phyloP scores from a whole-genome alignment of 2,797 vertebrate species.

The Toxotes lorentzi region DNA sequence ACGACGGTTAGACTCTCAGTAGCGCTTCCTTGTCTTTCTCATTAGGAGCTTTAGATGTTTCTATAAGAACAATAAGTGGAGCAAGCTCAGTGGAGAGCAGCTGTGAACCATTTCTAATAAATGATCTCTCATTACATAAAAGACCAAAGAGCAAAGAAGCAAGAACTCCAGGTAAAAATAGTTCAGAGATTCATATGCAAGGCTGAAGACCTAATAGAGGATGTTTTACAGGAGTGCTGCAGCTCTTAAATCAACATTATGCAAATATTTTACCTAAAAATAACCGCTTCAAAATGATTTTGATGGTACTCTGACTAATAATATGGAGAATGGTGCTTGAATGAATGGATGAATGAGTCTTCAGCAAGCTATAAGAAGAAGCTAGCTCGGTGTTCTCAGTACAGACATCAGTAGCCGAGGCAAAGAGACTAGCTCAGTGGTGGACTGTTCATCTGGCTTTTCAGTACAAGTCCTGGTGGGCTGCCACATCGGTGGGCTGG shows the following conservation, averaged over 20 bases:
- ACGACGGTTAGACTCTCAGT: neutral
- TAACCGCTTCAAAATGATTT: no score
- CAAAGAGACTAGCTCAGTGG: no score
- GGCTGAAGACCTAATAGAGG: conserved; percentile 29
- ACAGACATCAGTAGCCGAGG: no score
- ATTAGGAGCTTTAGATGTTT: conserved; percentile 3
- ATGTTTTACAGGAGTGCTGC: conserved; percentile 18
- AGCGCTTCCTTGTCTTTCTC: neutral
- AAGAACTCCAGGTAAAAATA: neutral
- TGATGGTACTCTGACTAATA: no score
- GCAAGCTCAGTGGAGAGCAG: neutral
- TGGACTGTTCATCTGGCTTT: no score
- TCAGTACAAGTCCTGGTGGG: no score
- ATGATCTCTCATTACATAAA: conserved; percentile 13
- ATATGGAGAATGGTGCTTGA: no score
- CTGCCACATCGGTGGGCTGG: no score
- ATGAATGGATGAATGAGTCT: no score
- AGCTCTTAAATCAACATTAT: neutral
- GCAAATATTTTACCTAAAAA: no score
- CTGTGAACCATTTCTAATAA: conserved; percentile 20
- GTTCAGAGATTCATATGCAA: conserved; percentile 20
- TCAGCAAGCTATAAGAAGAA: no score
- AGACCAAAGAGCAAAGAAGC: conserved; percentile 17
- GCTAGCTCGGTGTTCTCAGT: no score
- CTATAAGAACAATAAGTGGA: neutral